Base-by-base conservation (phyloP, 1,140 invertebrate genomes). In the Carposina sasakii region DNA sequence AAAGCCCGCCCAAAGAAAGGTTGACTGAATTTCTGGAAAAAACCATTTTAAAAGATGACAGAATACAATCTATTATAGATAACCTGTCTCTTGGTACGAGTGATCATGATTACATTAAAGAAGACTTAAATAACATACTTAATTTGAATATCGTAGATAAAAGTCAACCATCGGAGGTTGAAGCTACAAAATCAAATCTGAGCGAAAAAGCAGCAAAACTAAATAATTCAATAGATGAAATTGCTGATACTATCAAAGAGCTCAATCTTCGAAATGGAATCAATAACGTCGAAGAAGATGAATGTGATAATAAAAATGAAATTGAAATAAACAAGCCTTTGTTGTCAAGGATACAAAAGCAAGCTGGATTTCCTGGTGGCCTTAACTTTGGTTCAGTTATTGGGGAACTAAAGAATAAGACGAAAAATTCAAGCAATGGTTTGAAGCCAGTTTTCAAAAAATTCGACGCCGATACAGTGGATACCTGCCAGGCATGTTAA, bases 311-410 rank as follows among this genome's bases (percentile, higher is more conserved):
- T 8, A n/a, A 10, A 31, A 19, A 36, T 36, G 47, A 57, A 33
- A 43, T 41, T n/a, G 42, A 52, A 40, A 43, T n/a, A 48, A 49
- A 57, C n/a, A 78, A 78, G n/a, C 67, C 71, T 0, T 49, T 75
- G 21, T 45, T 81, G 2, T 72, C 64, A 52, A 70, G 75, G 30
- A 44, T 81, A 13, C 67, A 81, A 39, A 77, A 67, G 45, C 77
- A 81, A 46, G 55, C 71, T 4, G 73, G 65, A 1, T 45, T 76
- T 21, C 75, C 76, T 34, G 34, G 48, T 3, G 81, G 75, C 17
- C 47, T 84, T n/a, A 81, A 84, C 46, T 84, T 84, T 44, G 81
- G 77, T 37, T 81, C 81, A 10, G 68, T 84, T 13, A 84, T 84
- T 24, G 81, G 81, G n/a, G 81, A 84, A 57, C 51, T 84, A 33